Evolutionary conservation across 2,113 vertebrate genomes (phyloP).

Genomic region (Pachycephala philippinensis): DNA sequence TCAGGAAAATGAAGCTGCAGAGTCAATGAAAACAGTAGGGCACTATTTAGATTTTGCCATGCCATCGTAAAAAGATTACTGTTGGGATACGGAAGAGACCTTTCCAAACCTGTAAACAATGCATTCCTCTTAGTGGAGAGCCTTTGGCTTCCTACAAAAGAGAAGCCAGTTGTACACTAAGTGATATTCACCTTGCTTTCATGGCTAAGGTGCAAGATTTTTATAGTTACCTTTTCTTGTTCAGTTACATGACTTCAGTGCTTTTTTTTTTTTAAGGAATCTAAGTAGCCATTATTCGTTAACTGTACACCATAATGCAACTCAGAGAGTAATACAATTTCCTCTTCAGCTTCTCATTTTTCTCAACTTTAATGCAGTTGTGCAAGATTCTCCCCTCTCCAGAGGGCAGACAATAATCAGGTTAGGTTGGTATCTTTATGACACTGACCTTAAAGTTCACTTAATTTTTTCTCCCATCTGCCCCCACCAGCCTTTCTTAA

Average conservation of each 20-base stretch:
- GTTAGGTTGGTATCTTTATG: constrained; percentile 48
- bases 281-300: constrained; percentile 1
- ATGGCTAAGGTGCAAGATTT: not conserved
- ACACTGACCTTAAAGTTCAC: constrained; percentile 15
- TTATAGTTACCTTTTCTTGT: not conserved
- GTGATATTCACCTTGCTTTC: not conserved
- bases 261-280: not conserved
- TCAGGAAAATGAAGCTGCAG: not conserved
- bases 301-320: constrained; percentile 59
- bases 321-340: constrained; percentile 66
- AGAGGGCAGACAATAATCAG: constrained; percentile 56
- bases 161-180: not conserved
- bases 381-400: constrained; percentile 42
- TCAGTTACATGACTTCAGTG: not conserved
- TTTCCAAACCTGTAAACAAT: not conserved
- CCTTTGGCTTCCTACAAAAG: not conserved
- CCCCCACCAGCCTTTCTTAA: not conserved
- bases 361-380: constrained; percentile 65
- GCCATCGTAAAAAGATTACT: not conserved
- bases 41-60: not conserved
- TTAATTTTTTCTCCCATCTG: constrained; percentile 12
- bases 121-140: not conserved
- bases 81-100: not conserved
- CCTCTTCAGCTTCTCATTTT: constrained; percentile 66
- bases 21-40: not conserved